Conservation (phyloP, 2,797 vertebrate genomes). For the Pristis pectinata region DNA sequence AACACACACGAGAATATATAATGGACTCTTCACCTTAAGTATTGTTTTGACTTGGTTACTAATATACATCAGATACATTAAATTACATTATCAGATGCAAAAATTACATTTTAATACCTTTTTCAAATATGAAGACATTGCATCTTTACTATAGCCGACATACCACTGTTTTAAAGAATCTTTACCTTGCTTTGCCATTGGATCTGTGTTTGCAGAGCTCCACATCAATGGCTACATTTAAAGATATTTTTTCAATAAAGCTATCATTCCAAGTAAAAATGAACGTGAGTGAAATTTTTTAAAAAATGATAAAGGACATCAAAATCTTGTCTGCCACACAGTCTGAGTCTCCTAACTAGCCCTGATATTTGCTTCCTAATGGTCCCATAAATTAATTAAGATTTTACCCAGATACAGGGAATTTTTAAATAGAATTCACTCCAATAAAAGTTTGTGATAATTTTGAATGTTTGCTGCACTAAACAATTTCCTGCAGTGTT, state of each 20-base stretch:
- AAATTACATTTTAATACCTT: neutral
- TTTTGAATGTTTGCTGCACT: neutral
- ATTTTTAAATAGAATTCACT: neutral
- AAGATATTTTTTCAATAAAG: too few relatives aligned
- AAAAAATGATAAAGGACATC: too few relatives aligned
- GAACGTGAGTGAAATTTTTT: too few relatives aligned
- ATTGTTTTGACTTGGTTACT: neutral
- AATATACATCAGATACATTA: neutral
- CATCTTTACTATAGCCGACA: neutral
- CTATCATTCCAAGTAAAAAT: too few relatives aligned
- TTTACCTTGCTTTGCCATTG: too few relatives aligned
- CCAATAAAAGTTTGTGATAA: neutral
- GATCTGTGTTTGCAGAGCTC: too few relatives aligned
- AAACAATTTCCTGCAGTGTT: neutral
- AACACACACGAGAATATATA: neutral
- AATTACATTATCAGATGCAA: neutral
- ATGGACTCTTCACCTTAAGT: neutral
- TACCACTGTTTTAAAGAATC: too few relatives aligned
- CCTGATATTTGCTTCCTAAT: too few relatives aligned
- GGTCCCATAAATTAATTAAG: neutral
- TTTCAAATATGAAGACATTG: neutral
- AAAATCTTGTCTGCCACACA: too few relatives aligned
- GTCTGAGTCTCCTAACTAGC: too few relatives aligned
- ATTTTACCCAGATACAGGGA: neutral
- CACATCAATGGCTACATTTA: too few relatives aligned